These are phyloP conservation scores for Epinotia demarniana DNA, from an alignment of 2,888 invertebrate species.

Conservation along the genomic window DNA sequence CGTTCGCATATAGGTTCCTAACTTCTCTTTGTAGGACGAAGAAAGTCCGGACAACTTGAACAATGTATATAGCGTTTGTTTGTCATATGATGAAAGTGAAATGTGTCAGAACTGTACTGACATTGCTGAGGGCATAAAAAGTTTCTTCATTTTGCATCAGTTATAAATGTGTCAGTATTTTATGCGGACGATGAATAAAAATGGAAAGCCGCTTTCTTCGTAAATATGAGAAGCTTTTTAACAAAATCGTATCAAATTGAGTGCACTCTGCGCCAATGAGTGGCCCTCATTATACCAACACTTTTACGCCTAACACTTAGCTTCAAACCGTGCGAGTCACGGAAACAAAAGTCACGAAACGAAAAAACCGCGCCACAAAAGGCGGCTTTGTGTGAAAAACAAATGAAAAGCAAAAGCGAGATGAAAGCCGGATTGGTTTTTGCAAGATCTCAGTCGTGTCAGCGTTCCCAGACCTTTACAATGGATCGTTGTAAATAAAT, in stretches of 20 bases:
- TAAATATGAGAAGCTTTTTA: conserved; percentile 31
- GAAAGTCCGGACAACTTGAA: no score
- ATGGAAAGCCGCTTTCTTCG: conserved; percentile 41
- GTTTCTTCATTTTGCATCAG: neutral
- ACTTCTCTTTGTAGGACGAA: no score
- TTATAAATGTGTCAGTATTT: neutral
- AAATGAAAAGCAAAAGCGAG: conserved; percentile 64
- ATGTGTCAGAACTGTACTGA: neutral
- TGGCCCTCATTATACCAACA: conserved; percentile 38
- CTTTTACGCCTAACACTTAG: conserved; percentile 39
- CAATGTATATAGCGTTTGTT: no score
- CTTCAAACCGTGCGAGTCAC: conserved; percentile 37
- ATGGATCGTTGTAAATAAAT: conserved; percentile 54
- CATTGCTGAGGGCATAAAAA: neutral
- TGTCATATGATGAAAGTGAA: neutral
- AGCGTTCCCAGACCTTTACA: conserved; percentile 60
- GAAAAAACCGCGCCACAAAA: conserved; percentile 35
- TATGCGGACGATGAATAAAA: conserved; percentile 17
- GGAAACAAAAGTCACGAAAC: conserved; percentile 44
- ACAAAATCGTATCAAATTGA: conserved; percentile 42
- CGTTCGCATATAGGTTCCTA: no score
- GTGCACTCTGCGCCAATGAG: conserved; percentile 41
- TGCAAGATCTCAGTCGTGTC: conserved; percentile 52
- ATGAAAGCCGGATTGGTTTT: conserved; percentile 62
- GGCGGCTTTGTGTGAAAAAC: conserved; percentile 43